Evolutionary conservation across 2,113 vertebrate species (phyloP).

Genomic region (Chaetura pelagica): DNA sequence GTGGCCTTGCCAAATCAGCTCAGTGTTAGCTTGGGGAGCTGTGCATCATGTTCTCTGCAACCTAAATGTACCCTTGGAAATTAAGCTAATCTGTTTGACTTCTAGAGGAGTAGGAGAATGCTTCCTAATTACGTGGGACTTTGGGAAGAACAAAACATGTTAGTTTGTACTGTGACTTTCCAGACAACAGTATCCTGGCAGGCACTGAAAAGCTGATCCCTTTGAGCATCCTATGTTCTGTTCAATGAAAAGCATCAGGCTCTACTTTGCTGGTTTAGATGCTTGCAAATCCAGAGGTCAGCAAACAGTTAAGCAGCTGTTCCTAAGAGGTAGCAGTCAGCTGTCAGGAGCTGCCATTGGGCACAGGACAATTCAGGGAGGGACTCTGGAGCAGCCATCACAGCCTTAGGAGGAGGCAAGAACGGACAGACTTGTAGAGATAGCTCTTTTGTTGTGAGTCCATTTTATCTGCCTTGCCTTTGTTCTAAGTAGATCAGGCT

Average conservation of each 20-base stretch:
- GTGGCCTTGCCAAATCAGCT: neutral
- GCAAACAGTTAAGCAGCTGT: neutral
- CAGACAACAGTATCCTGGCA: neutral
- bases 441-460: neutral
- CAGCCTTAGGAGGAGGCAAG: neutral
- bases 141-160: neutral
- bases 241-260: neutral
- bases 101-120: neutral
- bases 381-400: neutral
- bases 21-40: neutral
- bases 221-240: neutral
- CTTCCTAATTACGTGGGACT: neutral
- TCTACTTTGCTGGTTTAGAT: neutral
- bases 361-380: neutral
- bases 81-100: neutral
- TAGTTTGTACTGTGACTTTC: neutral
- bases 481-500: neutral
- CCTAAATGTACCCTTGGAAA: constrained; percentile 20
- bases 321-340: neutral
- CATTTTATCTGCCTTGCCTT: neutral
- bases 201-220: neutral
- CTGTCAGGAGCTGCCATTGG: neutral
- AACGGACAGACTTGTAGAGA: neutral
- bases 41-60: neutral
- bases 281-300: neutral